Evolutionary conservation across 2,113 vertebrate species (phyloP), one percentile per base, ranked within the genome.

Genomic region (Danionella cerebrum): DNA sequence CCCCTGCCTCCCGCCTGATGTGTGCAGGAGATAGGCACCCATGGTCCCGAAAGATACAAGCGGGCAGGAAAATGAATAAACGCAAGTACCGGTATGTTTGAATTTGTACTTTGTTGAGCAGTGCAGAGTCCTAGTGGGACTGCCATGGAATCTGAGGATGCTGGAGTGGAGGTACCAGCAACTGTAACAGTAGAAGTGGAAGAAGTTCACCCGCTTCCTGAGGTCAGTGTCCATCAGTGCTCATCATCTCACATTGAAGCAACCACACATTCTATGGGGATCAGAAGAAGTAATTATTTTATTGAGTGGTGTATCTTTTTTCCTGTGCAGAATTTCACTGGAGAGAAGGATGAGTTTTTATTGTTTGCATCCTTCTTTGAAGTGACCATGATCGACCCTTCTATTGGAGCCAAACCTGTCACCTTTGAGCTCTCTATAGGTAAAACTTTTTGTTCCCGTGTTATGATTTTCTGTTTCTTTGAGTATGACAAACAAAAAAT

Each of bases 371-470:
- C 91, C 41, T 85, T 97, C 57, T 94, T 98, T 75, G 94, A 98
- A 75, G 88, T 92, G 50, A 92, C 94, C 2, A 94, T 96, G 95
- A 92, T 97, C 29, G 91, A 97, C 65, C 86, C 86, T 0, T 84
- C 85, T 31, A 78, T 97, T 36, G 83, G 83, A 69, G 83, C 75
- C 11, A 92, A 84, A 68, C 85, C 86, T 2, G 53, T 96, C 70
- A 90, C 80, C 59, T 95, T 96, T 71, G 93, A 97, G 78, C 84
- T 96, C 50, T 96, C 94, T 47, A 92, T 96, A 62, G 94, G 96
- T 98, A 77, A 11, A 67, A 29, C 22, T 63, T 5, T n/a, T 39
- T 53, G n/a, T 22, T 44, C 22, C 42, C 14, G 12, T 35, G 24
- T 12, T 18, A 2, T 9, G 25, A 50, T 10, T 6, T 16, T 2